Conservation (phyloP, 1,140 invertebrate genomes). For the Contarinia nasturtii region DNA sequence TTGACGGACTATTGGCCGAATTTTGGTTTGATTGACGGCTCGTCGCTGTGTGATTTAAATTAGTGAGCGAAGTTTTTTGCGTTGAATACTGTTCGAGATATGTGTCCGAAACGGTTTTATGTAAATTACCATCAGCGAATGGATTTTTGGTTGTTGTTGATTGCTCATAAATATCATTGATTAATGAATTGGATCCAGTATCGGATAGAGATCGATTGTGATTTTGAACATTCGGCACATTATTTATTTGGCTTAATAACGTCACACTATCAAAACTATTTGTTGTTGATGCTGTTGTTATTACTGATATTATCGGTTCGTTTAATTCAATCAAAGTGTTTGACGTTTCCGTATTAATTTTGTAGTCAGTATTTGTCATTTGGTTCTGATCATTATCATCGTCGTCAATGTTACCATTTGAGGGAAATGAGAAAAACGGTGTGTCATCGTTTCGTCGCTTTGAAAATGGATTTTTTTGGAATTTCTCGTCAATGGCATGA, state of each 20-base stretch:
- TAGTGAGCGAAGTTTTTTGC: not conserved
- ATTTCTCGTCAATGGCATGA: not conserved
- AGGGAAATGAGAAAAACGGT: too few relatives aligned
- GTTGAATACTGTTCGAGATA: constrained; percentile 9
- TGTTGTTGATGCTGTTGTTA: too few relatives aligned
- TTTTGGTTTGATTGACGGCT: constrained; percentile 13
- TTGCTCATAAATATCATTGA: not conserved
- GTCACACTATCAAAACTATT: too few relatives aligned
- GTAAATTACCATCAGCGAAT: constrained; percentile 15
- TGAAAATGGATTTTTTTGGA: not conserved
- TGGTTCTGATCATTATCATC: too few relatives aligned
- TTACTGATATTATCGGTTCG: too few relatives aligned
- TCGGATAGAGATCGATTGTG: constrained; percentile 9
- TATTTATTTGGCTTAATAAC: too few relatives aligned
- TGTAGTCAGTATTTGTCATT: too few relatives aligned
- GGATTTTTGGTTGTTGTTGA: constrained; percentile 14
- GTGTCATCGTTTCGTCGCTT: not conserved
- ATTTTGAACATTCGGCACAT: not conserved
- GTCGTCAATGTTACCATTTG: too few relatives aligned
- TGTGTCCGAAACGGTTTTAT: constrained; percentile 23
- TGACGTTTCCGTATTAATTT: too few relatives aligned
- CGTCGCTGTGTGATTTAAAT: constrained; percentile 4
- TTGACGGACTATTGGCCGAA: constrained; percentile 6
- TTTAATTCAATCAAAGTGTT: too few relatives aligned
- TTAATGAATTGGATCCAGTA: constrained; percentile 3